Evolutionary conservation across 2,797 vertebrate species (phyloP).

Genomic region (Margarornis squamiger): DNA sequence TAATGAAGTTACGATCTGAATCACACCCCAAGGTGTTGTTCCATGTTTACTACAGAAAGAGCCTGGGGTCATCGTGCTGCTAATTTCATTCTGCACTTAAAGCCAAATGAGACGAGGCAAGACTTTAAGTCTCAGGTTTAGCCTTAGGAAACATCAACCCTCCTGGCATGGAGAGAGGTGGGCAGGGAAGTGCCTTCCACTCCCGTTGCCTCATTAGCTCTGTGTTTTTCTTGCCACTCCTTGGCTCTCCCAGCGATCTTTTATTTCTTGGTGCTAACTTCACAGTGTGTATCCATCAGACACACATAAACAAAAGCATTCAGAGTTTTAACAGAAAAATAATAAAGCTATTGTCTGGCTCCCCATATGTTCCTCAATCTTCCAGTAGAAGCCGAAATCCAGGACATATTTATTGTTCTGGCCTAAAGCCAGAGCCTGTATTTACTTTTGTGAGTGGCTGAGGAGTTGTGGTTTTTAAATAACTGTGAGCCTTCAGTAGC

Average conservation of each 20-base stretch:
- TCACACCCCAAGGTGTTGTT: conserved; percentile 13
- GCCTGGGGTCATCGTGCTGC: neutral
- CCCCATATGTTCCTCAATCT: neutral
- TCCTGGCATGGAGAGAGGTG: neutral
- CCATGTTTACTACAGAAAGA: neutral
- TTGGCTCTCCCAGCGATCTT: neutral
- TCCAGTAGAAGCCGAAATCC: conserved; percentile 13
- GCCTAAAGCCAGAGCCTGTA: neutral
- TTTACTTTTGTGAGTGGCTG: conserved; percentile 25
- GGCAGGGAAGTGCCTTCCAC: neutral
- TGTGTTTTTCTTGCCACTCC: neutral
- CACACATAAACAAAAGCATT: neutral
- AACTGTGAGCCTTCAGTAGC: conserved; percentile 22
- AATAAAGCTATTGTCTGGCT: conserved; percentile 23
- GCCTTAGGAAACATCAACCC: neutral
- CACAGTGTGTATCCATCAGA: neutral
- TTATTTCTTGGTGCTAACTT: neutral
- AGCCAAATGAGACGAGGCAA: neutral
- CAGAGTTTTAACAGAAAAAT: neutral
- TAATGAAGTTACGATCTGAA: conserved; percentile 27
- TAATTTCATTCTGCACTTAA: neutral
- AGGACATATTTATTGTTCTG: conserved; percentile 25
- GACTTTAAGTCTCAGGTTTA: neutral
- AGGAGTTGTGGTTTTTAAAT: conserved; percentile 41
- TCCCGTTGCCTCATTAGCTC: neutral